Evolutionary conservation across 2,113 vertebrate genomes (phyloP).

Genomic region (Siphamia tubifer): DNA sequence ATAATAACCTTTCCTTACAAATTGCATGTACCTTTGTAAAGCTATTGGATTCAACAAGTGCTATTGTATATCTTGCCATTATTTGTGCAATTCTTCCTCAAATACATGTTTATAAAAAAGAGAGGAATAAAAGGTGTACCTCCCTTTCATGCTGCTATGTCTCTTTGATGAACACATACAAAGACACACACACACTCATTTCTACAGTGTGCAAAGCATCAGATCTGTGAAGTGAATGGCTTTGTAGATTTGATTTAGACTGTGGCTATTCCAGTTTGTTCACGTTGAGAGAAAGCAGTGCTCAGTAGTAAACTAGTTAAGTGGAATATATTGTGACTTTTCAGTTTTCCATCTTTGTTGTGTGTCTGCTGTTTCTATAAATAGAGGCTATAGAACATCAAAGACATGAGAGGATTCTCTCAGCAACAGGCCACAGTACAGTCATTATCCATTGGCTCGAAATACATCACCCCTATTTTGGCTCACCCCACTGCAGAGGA

Average conservation of each 20-base stretch:
- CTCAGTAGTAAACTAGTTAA: slow-evolving; percentile 37
- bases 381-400: slow-evolving; percentile 61
- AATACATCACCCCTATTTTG: slow-evolving; percentile 33
- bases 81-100: not conserved
- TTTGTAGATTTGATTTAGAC: slow-evolving; percentile 3
- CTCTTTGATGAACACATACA: slow-evolving; percentile 23
- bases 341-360: slow-evolving; percentile 16
- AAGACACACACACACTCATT: not conserved
- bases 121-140: not conserved
- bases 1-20: not conserved
- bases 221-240: not conserved
- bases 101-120: not conserved
- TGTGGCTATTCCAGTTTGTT: slow-evolving; percentile 12
- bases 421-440: slow-evolving; percentile 53
- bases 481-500: slow-evolving; percentile 13
- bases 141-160: not conserved
- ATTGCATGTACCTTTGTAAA: not conserved
- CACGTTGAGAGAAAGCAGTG: slow-evolving; percentile 32
- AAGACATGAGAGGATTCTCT: slow-evolving; percentile 47
- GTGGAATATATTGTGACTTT: slow-evolving; percentile 46
- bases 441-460: slow-evolving; percentile 42
- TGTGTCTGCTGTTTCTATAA: slow-evolving; percentile 43
- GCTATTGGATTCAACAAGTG: not conserved
- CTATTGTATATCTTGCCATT: not conserved
- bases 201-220: not conserved